Evolutionary conservation across 2,888 invertebrate species (phyloP).

Genomic region (Drosophila ustulata): DNA sequence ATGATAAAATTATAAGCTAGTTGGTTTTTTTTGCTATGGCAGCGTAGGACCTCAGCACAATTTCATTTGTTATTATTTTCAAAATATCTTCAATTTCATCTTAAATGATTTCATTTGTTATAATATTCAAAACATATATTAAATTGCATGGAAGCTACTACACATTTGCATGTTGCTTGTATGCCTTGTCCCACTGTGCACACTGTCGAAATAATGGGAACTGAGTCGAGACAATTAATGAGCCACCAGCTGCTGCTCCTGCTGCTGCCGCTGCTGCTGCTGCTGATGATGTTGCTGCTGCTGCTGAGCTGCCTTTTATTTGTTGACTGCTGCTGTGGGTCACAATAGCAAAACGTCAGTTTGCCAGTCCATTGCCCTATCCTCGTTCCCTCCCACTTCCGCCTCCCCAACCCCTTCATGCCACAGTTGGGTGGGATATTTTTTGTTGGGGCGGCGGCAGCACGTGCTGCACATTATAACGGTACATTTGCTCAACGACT

Average conservation of each 20-base stretch:
- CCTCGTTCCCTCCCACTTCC: not conserved
- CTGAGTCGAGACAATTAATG: slow-evolving; percentile 14
- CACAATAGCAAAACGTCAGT: slow-evolving; percentile 16
- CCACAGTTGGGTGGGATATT: not conserved
- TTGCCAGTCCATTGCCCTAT: slow-evolving; percentile 14
- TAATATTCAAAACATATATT: too few relatives aligned
- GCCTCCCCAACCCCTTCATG: not conserved
- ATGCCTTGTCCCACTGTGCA: slow-evolving; percentile 28
- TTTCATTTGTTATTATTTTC: too few relatives aligned
- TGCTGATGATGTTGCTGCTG: not conserved
- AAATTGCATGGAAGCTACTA: not conserved
- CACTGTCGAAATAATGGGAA: slow-evolving; percentile 27
- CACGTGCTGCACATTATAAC: slow-evolving; percentile 43
- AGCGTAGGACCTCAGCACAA: too few relatives aligned
- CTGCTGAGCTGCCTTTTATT: slow-evolving; percentile 15
- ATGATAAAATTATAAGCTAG: too few relatives aligned
- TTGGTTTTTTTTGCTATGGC: too few relatives aligned
- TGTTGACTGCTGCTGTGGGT: slow-evolving; percentile 5
- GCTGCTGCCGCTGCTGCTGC: not conserved
- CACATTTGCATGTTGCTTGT: not conserved
- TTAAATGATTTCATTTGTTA: too few relatives aligned
- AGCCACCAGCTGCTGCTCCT: slow-evolving; percentile 13
- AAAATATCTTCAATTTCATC: too few relatives aligned
- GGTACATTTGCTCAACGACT: slow-evolving; percentile 45
- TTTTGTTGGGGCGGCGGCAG: not conserved